These are phyloP conservation scores for Chrosomus eos DNA, from an alignment of 2,797 vertebrate genomes.

Conservation along the genomic window DNA sequence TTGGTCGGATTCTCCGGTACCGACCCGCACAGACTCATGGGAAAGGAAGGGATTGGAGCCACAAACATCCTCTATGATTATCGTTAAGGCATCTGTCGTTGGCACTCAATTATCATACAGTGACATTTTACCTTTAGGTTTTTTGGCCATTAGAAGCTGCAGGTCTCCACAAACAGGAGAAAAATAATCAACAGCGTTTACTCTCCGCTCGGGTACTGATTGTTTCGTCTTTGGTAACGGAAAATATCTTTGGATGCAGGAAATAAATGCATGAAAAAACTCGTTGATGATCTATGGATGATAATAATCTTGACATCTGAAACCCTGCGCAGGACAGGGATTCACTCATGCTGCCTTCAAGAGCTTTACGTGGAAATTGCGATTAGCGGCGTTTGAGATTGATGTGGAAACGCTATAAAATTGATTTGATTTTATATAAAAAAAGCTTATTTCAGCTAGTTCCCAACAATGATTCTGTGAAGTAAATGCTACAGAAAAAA, in stretches of 20 bases:
- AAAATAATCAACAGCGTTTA: conserved; percentile 50
- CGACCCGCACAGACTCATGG: conserved; percentile 63
- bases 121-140: conserved; percentile 83
- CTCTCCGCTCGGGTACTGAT: conserved; percentile 56
- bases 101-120: conserved; percentile 87
- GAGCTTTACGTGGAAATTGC: background rate
- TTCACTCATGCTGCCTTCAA: background rate
- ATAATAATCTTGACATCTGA: conserved; percentile 23
- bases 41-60: conserved; percentile 63
- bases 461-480: background rate
- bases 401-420: background rate
- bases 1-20: conserved; percentile 71
- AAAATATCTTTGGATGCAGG: conserved; percentile 52
- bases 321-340: background rate
- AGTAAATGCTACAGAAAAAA: too few species aligned
- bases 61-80: conserved; percentile 80
- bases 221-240: conserved; percentile 61
- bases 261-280: conserved; percentile 37
- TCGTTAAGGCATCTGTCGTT: conserved; percentile 97
- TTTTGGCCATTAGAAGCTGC: conserved; percentile 78
- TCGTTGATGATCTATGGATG: background rate
- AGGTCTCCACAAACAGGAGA: conserved; percentile 49
- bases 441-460: background rate
- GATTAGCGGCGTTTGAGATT: background rate
- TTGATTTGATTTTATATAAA: background rate